Base-by-base conservation (phyloP, 2,888 invertebrate genomes). In the Belgica antarctica region DNA sequence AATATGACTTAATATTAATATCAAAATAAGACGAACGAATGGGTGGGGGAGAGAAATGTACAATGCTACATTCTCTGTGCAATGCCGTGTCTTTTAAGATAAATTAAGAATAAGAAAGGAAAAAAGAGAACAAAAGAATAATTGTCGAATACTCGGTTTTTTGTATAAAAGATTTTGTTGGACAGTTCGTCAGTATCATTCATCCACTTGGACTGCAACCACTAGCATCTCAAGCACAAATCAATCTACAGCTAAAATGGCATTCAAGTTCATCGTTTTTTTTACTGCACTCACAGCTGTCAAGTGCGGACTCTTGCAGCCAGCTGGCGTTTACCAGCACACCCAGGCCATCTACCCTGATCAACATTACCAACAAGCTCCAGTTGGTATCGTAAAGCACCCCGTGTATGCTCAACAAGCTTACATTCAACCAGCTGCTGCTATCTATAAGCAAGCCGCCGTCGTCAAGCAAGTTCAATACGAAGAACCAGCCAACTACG, bases 401-500 rank as follows among this genome's bases (percentile, higher is more conserved):
- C 19, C 59, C 19, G 59, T 15, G 3, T 59, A 57, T 22, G 19
- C 24, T 17, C 22, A 17, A 22, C 57, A 19, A 5, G 57, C 57
- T 57, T 52, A 52, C 22, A 22, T 52, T 22, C 63, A 63, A 24
- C 41, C 63, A 41, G n/a, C 52, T 5, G 19, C 34, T 8, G 34
- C 12, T 31, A 5, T 61, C n/a, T 61, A 61, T 28, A 25, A 61
- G 12, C 27, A 25, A 15, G 28, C 62, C 5, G 34, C 62, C 4
- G 1, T 31, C 12, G 17, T 62, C 34, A 62, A 62, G 34, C 31
- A 62, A 34, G 34, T 62, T 34, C 17, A 17, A 2, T 57, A 28
- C 8, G 70, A 70, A 47, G 47, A 15, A 19, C 70, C 70, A 62
- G 70, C 70, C n/a, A 62, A 70, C n/a, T 70, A 70, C 22, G 62